Evolutionary conservation across 2,797 vertebrate genomes (phyloP).

Genomic region (Spondyliosoma cantharus): DNA sequence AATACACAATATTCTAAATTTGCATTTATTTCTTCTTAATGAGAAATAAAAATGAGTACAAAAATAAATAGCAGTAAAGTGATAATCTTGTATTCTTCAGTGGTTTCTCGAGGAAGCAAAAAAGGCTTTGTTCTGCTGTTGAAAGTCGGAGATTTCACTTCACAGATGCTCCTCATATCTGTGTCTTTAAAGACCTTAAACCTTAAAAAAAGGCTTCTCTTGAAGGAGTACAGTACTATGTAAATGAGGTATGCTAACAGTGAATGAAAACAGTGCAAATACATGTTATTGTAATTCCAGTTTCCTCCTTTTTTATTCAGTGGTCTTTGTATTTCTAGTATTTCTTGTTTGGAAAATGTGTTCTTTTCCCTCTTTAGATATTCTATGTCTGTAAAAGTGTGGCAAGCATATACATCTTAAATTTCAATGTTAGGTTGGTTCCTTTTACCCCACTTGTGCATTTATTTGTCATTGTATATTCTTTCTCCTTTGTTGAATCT

Average conservation of each 20-base stretch:
- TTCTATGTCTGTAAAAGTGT: too few species aligned
- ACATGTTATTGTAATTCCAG: too few species aligned
- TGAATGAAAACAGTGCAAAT: too few species aligned
- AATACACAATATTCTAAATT: constrained; percentile 39
- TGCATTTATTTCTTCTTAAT: constrained; percentile 30
- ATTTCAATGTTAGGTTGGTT: background rate
- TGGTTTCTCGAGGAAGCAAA: constrained; percentile 26
- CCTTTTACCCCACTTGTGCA: background rate
- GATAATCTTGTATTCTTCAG: constrained; percentile 29
- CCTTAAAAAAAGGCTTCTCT: background rate
- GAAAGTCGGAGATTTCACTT: background rate
- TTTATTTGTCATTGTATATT: background rate
- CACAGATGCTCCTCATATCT: too few species aligned
- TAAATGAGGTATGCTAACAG: background rate
- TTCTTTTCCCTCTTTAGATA: background rate
- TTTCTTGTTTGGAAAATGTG: too few species aligned
- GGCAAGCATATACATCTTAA: background rate
- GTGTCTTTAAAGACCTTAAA: too few species aligned
- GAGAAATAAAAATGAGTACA: constrained; percentile 15
- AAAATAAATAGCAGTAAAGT: constrained; percentile 30
- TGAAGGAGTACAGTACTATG: background rate
- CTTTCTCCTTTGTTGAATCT: too few species aligned
- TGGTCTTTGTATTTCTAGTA: too few species aligned
- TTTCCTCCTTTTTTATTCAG: too few species aligned
- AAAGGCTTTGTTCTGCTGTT: constrained; percentile 19